Evolutionary conservation across 2,113 vertebrate genomes (phyloP).

Genomic region (Coptodon rendalli): DNA sequence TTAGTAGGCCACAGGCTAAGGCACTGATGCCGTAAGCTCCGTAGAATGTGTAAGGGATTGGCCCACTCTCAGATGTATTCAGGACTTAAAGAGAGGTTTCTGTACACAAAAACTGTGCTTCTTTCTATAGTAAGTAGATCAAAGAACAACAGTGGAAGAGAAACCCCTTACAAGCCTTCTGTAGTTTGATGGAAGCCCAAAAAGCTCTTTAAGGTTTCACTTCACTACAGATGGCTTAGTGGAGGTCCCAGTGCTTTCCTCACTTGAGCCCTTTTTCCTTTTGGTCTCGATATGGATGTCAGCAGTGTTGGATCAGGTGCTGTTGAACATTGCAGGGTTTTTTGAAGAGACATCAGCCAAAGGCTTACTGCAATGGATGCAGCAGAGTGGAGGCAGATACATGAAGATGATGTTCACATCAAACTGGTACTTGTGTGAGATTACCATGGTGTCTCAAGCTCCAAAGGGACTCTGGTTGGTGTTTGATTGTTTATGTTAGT

Average conservation of each 20-base stretch:
- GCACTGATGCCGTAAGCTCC: background rate
- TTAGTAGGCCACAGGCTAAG: background rate
- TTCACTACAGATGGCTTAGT: background rate
- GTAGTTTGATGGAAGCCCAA: background rate
- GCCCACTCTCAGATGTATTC: background rate
- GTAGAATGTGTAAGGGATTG: background rate
- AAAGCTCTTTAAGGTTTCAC: background rate
- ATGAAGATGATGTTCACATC: background rate
- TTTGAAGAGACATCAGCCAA: background rate
- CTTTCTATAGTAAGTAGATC: background rate
- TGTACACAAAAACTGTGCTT: background rate
- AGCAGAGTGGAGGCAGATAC: background rate
- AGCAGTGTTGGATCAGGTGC: background rate
- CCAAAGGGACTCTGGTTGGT: background rate
- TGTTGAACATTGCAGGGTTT: background rate
- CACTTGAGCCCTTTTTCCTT: background rate
- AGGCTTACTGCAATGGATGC: background rate
- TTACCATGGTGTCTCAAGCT: background rate
- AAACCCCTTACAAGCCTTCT: background rate
- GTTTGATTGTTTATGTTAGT: background rate
- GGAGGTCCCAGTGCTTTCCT: background rate
- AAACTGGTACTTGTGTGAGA: background rate
- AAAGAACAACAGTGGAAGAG: background rate
- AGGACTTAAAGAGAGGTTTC: background rate
- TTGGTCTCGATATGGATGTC: background rate